Evolutionary conservation across 1,140 invertebrate species (phyloP).

Genomic region (Drosophila kohkoa): DNA sequence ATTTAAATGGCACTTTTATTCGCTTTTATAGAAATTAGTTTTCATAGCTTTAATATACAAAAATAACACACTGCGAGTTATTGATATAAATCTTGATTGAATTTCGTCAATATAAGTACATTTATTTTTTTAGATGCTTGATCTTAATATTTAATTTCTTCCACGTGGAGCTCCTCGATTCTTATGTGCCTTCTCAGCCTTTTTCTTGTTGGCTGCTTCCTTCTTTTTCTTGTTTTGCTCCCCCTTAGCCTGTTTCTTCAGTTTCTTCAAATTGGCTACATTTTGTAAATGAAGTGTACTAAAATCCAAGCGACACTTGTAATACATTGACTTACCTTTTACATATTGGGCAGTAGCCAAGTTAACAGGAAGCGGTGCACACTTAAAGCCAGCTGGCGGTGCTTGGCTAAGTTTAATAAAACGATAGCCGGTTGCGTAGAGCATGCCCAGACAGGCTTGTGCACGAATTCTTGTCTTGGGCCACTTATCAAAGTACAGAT

Average conservation of each 20-base stretch:
- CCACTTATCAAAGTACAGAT: conserved; percentile 59
- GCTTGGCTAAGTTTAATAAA: conserved; percentile 56
- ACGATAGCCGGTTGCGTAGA: conserved; percentile 65
- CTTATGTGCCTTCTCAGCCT: conserved; percentile 10
- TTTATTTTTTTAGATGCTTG: background rate
- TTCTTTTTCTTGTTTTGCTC: conserved; percentile 2
- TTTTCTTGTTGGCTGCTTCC: background rate
- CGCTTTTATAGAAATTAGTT: background rate
- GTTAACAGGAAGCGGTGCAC: conserved; percentile 66
- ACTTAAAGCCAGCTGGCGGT: conserved; percentile 62
- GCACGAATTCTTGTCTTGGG: conserved; percentile 59
- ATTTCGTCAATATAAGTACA: background rate
- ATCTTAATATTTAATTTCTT: conserved; percentile 5
- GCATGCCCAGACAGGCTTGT: conserved; percentile 67
- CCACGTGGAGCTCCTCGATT: conserved; percentile 6
- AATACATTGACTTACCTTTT: conserved; percentile 42
- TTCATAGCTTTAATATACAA: too few relatives aligned
- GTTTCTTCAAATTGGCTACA: conserved; percentile 18
- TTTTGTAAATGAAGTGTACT: background rate
- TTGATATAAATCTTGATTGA: too few relatives aligned
- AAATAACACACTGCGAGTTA: too few relatives aligned
- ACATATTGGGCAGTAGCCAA: conserved; percentile 45
- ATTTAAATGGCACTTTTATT: background rate
- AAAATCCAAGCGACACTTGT: background rate
- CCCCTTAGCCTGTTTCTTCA: conserved; percentile 10